Evolutionary conservation across 92 coral and sea anemone genomes (phyloP).

Genomic region (Bergia sp.): DNA sequence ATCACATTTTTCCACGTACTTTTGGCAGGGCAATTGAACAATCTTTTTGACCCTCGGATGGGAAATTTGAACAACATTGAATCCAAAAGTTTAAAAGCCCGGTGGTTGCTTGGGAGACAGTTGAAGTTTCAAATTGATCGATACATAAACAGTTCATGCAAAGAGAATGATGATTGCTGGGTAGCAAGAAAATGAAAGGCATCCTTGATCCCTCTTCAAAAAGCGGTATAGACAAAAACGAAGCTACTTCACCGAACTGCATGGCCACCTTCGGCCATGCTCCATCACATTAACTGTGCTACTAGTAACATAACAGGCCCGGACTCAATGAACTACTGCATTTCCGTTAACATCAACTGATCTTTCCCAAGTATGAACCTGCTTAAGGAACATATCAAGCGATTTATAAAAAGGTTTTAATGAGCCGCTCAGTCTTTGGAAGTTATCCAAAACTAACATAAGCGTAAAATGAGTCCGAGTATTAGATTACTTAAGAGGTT

Average conservation of each 20-base stretch:
- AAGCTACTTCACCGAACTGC: slow-evolving; percentile 2
- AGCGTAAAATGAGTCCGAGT: slow-evolving; percentile 14
- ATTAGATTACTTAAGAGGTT: slow-evolving; percentile 13
- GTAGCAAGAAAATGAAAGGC: slow-evolving; percentile 57
- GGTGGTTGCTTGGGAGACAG: no score
- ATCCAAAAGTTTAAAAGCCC: no score
- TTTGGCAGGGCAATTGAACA: no score
- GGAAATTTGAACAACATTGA: no score
- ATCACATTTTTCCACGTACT: no score
- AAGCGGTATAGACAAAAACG: slow-evolving; percentile 33
- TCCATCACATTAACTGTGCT: neutral
- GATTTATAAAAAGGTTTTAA: neutral
- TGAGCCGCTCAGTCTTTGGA: slow-evolving; percentile 44
- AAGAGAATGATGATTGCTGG: slow-evolving; percentile 43
- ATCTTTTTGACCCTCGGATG: no score
- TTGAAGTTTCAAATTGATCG: no score
- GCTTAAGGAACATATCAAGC: neutral
- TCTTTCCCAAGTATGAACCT: neutral
- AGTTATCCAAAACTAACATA: slow-evolving; percentile 74
- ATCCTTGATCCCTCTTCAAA: slow-evolving; percentile 45
- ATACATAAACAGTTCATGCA: slow-evolving; percentile 25
- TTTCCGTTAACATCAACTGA: neutral
- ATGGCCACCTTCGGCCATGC: neutral
- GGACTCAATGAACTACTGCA: neutral
- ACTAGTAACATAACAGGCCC: neutral